Evolutionary conservation across 1,140 invertebrate species (phyloP), one percentile per base, ranked within the genome.

Genomic region (Heliconius hewitsoni): DNA sequence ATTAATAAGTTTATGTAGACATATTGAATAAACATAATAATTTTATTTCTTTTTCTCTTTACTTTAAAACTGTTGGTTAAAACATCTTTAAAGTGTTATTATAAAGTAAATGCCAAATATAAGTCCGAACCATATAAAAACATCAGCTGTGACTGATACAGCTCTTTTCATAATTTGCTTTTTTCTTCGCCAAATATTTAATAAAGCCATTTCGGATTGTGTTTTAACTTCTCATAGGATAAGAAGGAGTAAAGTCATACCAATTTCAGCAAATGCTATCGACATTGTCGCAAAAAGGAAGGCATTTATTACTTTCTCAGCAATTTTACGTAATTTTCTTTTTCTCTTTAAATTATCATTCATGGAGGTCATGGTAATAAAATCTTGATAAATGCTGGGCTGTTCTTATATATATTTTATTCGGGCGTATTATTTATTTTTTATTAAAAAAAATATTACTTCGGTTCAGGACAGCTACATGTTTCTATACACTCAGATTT

Each of bases 271-370:
- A 82, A 86, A 85, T 11, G 90, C 88, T 18, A 90, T 76, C 8
- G 87, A 74, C 72, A 91, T 85, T 1, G 90, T 91, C 8, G 85
- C 82, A 11, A 90, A 74, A 6, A 93, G 75, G 74, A 87, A 89
- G 34, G 84, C 86, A 72, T 72, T 72, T 19, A 72, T 42, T n/a
- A 72, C 71, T 42, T 84, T 88, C 77, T 92, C 90, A 30, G 85
- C 76, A 46, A 91, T 81, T 30, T 82, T 91, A 1, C 86, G 85
- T 23, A 92, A 70, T 74, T 80, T 79, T 70, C 81, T 85, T n/a
- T 73, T 82, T 80, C 85, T 85, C 76, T 77, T 85, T 34, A 85
- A 50, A 80, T 89, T 92, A 37, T 86, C 91, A 66, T 87, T 83
- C 37, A 79, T 27, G 37, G 79, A 81, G n/a, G 86, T 89, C 90